phyloP scores from a whole-genome alignment of 2,797 vertebrate species.

The Melanotaenia nigrans region DNA sequence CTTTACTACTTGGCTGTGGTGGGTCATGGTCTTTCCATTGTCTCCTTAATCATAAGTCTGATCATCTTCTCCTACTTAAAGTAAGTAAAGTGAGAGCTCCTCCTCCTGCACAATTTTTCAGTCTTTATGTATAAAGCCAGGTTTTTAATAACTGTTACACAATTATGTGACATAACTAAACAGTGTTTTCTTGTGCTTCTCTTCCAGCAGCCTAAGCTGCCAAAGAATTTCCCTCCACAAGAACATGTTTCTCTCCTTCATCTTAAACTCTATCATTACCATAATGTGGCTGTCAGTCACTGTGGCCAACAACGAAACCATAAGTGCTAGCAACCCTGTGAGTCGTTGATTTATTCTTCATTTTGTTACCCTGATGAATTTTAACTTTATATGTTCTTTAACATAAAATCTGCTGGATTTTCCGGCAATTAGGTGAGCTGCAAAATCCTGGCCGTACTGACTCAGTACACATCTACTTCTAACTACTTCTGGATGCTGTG shows the following conservation, averaged over 20 bases:
- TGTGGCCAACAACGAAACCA: constrained; percentile 41
- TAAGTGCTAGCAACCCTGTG: constrained; percentile 72
- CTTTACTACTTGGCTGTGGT: constrained; percentile 82
- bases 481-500: constrained; percentile 89
- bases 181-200: background rate
- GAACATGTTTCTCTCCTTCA: constrained; percentile 86
- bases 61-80: constrained; percentile 87
- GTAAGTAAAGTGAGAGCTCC: constrained; percentile 67
- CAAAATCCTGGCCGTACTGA: constrained; percentile 80
- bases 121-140: background rate
- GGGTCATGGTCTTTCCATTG: constrained; percentile 82
- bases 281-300: constrained; percentile 75
- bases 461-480: constrained; percentile 74
- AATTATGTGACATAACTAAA: background rate
- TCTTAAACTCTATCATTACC: constrained; percentile 82
- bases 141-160: background rate
- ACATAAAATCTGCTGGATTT: background rate
- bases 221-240: constrained; percentile 88
- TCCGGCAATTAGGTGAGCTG: constrained; percentile 76
- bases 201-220: constrained; percentile 83
- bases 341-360: constrained; percentile 30
- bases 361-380: background rate
- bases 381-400: background rate
- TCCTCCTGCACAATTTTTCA: background rate
- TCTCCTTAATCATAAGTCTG: constrained; percentile 82